Evolutionary conservation across 1,140 invertebrate species (phyloP).

Genomic region (Drosophila repleta): DNA sequence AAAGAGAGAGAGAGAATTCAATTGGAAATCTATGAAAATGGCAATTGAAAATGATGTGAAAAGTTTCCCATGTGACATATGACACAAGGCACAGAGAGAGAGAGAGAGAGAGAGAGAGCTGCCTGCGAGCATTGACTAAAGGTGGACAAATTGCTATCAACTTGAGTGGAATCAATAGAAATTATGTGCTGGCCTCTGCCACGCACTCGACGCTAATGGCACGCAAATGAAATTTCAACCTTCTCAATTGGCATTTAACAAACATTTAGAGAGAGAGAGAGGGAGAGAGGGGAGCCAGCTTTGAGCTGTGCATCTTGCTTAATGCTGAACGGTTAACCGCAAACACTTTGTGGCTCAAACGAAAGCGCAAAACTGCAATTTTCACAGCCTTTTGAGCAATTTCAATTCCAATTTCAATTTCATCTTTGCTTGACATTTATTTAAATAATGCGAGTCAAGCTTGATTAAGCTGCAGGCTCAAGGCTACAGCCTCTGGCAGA

Average conservation of each 20-base stretch:
- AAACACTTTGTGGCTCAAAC: neutral
- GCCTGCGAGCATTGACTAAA: neutral
- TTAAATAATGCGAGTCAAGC: no score
- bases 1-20: constrained; percentile 10
- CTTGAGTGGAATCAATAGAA: constrained; percentile 37
- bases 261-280: neutral
- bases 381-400: neutral
- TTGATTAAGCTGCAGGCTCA: no score
- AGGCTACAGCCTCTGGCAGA: neutral
- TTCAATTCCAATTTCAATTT: neutral
- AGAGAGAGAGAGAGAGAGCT: no score
- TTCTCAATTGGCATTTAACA: neutral
- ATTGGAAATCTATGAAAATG: neutral
- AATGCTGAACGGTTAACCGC: neutral
- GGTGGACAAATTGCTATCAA: constrained; percentile 37
- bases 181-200: constrained; percentile 8
- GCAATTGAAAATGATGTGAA: neutral
- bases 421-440: no score
- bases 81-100: no score
- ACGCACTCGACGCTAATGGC: constrained; percentile 4
- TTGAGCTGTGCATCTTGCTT: no score
- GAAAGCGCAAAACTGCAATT: neutral
- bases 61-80: no score
- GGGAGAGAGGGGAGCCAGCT: no score
- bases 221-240: constrained; percentile 24